Evolutionary conservation across 2,888 invertebrate species (phyloP).

Genomic region (Tridacna gigas): DNA sequence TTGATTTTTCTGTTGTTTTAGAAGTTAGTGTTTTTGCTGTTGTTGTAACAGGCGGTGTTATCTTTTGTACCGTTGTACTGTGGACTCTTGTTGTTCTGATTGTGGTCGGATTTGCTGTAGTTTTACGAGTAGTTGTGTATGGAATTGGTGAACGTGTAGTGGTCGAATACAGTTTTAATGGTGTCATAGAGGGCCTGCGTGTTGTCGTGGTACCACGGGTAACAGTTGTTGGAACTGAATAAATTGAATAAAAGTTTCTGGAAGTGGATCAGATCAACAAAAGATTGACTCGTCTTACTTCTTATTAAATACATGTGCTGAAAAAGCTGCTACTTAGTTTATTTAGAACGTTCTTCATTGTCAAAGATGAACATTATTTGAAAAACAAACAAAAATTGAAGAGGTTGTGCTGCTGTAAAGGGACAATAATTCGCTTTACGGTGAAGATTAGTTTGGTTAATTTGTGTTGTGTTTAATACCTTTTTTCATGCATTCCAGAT

Average conservation of each 20-base stretch:
- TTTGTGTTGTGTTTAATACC: too few relatives aligned
- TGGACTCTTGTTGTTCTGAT: not conserved
- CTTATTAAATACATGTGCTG: too few relatives aligned
- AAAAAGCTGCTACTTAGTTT: too few relatives aligned
- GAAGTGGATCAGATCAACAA: too few relatives aligned
- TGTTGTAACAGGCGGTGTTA: not conserved
- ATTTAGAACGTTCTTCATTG: too few relatives aligned
- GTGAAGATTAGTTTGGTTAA: too few relatives aligned
- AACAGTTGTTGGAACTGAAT: constrained; percentile 9
- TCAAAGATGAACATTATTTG: too few relatives aligned
- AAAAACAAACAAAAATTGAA: too few relatives aligned
- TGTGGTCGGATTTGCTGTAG: not conserved
- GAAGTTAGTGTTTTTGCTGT: not conserved
- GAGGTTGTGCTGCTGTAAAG: too few relatives aligned
- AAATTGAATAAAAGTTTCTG: not conserved
- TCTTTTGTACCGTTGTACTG: not conserved
- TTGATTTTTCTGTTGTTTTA: constrained; percentile 10
- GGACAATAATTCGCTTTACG: too few relatives aligned
- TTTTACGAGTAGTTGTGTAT: not conserved
- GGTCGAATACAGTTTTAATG: not conserved
- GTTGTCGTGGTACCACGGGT: not conserved
- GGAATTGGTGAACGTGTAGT: not conserved
- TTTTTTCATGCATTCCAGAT: too few relatives aligned
- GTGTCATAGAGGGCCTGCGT: not conserved
- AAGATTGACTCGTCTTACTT: too few relatives aligned